Base-by-base conservation (phyloP, 2,797 vertebrate genomes). In the Sebastolobus altivelis region DNA sequence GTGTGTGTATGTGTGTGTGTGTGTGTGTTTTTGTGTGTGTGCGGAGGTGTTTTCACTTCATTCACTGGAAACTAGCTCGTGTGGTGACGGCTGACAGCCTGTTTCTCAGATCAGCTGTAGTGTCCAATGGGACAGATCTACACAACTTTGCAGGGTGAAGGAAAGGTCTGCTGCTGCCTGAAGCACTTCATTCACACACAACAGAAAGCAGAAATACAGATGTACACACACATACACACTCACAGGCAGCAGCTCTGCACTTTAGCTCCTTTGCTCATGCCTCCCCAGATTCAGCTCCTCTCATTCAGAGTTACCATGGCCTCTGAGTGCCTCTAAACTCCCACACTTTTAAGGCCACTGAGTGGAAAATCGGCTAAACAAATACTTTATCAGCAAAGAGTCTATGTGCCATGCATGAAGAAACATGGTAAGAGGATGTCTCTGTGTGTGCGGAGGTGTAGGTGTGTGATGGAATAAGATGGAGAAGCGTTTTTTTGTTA, bases 281-380 rank as follows among this genome's bases (percentile, higher is more conserved):
- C 80, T 89, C 71, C 83, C 61, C 66, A 40, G 79, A 83, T 90
- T 87, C 77, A 80, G 72, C 79, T 72, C 60, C 69, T 75, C 88
- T 89, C 79, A 83, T 84, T 88, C 81, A 86, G 82, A 81, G 80
- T 80, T 77, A 82, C 83, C 75, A 22, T 91, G 91, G 90, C 90
- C 90, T 94, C 90, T 90, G 87, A 94, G 89, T 86, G 91, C 86
- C 87, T 92, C 87, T 86, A 91, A 92, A 94, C 93, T 93, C 92
- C 91, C 88, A 92, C 91, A 88, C 88, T 90, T 93, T 89, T 91
- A 88, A 90, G 92, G 90, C 91, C 83, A 84, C 83, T 60, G 88
- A 92, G 94, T 93, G 92, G 92, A 95, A 95, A 94, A 95, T 93
- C 83, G 72, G 81, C 94, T 90, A 94, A 95, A 94, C 93, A 95